Evolutionary conservation across 2,113 vertebrate genomes (phyloP).

Genomic region (Hyla sarda): DNA sequence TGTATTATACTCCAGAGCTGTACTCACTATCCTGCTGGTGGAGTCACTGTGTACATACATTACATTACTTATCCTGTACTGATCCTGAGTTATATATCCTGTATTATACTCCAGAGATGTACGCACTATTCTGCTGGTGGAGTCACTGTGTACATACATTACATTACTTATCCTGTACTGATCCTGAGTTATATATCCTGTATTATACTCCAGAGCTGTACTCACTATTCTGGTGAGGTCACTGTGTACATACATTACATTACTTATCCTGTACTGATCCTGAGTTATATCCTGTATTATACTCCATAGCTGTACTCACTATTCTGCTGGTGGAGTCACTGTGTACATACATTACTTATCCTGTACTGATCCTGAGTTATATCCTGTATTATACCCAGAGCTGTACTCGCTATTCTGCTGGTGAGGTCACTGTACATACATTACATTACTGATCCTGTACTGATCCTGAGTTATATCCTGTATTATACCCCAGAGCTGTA

Average conservation of each 20-base stretch:
- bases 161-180: background rate
- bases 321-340: background rate
- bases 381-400: background rate
- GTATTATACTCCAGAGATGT: background rate
- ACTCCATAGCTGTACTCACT: background rate
- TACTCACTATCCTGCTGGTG: background rate
- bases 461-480: no score
- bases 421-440: no score
- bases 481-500: no score
- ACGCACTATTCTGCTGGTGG: background rate
- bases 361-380: no score
- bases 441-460: no score
- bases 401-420: no score
- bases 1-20: background rate
- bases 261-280: background rate
- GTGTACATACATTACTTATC: background rate
- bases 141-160: background rate
- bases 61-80: background rate
- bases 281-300: background rate
- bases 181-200: background rate
- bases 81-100: background rate
- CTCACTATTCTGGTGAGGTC: background rate
- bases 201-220: background rate
- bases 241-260: background rate
- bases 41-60: slow-evolving; percentile 1